Conservation (phyloP, 2,113 vertebrate species). For the Cromileptes altivelis region DNA sequence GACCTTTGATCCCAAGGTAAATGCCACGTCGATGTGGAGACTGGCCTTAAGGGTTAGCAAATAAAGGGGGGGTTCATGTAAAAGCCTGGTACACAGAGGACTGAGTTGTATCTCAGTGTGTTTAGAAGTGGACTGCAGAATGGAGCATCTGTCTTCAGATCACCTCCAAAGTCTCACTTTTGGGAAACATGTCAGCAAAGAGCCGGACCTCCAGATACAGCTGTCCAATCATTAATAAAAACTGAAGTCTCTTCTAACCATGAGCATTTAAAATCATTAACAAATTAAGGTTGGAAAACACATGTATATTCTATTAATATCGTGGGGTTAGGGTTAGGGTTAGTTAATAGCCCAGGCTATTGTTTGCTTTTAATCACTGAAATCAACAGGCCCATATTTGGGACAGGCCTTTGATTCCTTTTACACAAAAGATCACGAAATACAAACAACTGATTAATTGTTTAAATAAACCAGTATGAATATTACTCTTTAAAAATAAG, state of each 20-base stretch:
- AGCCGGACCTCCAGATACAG: background rate
- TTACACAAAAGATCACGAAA: too few species aligned
- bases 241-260: background rate
- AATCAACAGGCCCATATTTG: too few species aligned
- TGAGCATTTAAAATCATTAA: background rate
- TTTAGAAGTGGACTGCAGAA: slow-evolving; percentile 12
- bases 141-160: background rate
- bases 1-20: slow-evolving; percentile 65
- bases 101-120: background rate
- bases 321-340: too few species aligned
- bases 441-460: too few species aligned
- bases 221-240: background rate
- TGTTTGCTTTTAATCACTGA: too few species aligned
- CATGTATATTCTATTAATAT: too few species aligned
- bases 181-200: background rate
- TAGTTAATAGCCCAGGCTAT: too few species aligned
- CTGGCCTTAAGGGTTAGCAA: slow-evolving; percentile 40
- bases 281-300: too few species aligned
- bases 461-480: too few species aligned
- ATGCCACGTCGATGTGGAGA: slow-evolving; percentile 41
- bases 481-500: too few species aligned
- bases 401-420: too few species aligned
- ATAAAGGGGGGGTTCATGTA: background rate
- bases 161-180: background rate
- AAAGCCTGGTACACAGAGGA: slow-evolving; percentile 12